Evolutionary conservation across 2,797 vertebrate genomes (phyloP).

Genomic region (Myripristis murdjan): DNA sequence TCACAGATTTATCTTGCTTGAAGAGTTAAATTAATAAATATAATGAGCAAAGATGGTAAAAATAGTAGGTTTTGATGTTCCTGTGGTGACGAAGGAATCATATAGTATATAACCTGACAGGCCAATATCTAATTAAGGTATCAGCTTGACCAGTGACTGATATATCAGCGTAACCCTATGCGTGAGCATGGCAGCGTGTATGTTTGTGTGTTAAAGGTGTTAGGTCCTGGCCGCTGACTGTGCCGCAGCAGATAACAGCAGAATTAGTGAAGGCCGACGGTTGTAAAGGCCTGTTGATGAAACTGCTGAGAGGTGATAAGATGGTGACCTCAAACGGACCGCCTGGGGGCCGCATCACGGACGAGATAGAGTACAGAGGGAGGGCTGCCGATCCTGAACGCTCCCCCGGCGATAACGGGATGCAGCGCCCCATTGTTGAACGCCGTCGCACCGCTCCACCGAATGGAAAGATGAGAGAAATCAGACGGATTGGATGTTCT

Average conservation of each 20-base stretch:
- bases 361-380: conserved; percentile 12
- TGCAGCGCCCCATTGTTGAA: conserved; percentile 26
- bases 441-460: not conserved
- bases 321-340: conserved; percentile 39
- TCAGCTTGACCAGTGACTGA: not conserved
- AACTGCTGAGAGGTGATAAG: conserved; percentile 60
- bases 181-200: not conserved
- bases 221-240: conserved; percentile 35
- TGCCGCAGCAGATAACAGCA: conserved; percentile 58
- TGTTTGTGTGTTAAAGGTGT: conserved; percentile 10
- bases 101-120: not conserved
- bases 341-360: conserved; percentile 1
- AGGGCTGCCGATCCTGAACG: conserved; percentile 14
- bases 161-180: not conserved
- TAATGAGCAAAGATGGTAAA: too few relatives aligned
- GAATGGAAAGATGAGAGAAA: conserved; percentile 28
- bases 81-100: too few relatives aligned
- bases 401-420: conserved; percentile 28
- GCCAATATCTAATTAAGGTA: conserved; percentile 9
- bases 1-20: too few relatives aligned
- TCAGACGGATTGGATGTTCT: conserved; percentile 10
- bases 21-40: too few relatives aligned
- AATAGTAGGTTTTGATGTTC: too few relatives aligned
- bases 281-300: conserved; percentile 48
- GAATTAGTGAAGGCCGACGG: conserved; percentile 48